Evolutionary conservation across 2,888 invertebrate genomes (phyloP), one percentile per base, ranked within the genome.

Genomic region (Drosophila mulleri): DNA sequence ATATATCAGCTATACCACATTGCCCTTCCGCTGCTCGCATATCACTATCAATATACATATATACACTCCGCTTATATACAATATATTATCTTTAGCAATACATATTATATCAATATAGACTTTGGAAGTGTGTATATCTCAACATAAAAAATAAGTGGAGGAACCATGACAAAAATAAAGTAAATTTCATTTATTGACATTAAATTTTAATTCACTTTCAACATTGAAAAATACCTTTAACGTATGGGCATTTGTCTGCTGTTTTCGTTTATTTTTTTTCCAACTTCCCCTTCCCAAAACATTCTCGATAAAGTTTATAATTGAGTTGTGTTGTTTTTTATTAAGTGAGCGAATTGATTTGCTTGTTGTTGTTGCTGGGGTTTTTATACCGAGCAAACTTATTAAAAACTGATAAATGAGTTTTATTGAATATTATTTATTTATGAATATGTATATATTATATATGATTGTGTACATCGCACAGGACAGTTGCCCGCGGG

Each of bases 301-400:
- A 66, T 48, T 29, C 48, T 53, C 67, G 88, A 84, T 84, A 88
- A 88, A 86, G 72, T 86, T 88, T 83, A 84, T 84, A 84, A 84
- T 84, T 84, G 86, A 84, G 88, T 84, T 80, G 88, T 84, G 88
- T 88, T 78, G 88, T 82, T 88, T 84, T 72, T 84, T 73, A 84
- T 84, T 88, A 88, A 84, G 88, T 86, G 86, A 68, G 88, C 74
- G 88, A 86, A 86, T 86, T 86, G 88, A 86, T 88, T 84, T 88
- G 72, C 80, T 59, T 66, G 62, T 71, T 62, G 45, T 56, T 72
- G 48, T 56, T 75, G 80, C 58, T 59, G 48, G 32, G 20, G 18
- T 48, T 79, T 52, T 50, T 67, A 68, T 39, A 53, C 57, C 67
- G 61, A 76, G 87, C 67, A 83, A 85, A 88, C 88, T 88, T 85